Evolutionary conservation across 2,113 vertebrate species (phyloP).

Genomic region (Dendropsophus ebraccatus): DNA sequence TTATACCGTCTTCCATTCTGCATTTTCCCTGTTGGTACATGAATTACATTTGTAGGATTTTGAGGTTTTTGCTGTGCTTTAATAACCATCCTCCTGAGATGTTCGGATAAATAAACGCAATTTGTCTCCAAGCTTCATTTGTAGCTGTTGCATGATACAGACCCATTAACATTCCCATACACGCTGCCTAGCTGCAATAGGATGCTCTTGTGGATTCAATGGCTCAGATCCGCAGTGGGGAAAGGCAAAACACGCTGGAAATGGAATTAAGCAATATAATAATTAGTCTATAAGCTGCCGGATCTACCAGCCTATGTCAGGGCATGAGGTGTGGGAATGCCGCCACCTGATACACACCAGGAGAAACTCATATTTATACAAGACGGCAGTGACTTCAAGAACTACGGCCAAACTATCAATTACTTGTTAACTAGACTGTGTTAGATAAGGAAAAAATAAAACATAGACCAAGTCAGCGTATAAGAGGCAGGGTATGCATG

Average conservation of each 20-base stretch:
- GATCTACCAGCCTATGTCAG: neutral
- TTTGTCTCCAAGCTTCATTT: conserved; percentile 30
- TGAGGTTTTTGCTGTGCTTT: conserved; percentile 56
- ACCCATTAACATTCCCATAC: conserved; percentile 42
- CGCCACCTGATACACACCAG: neutral
- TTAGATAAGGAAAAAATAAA: too few relatives aligned
- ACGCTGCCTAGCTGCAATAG: conserved; percentile 34
- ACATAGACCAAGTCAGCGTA: neutral
- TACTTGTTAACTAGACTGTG: neutral
- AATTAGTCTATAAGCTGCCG: conserved; percentile 51
- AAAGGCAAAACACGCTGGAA: conserved; percentile 44
- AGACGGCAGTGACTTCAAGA: neutral
- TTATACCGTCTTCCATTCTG: conserved; percentile 52
- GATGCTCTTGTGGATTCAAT: conserved; percentile 46
- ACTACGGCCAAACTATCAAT: neutral
- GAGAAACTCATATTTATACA: neutral
- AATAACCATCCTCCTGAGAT: conserved; percentile 56
- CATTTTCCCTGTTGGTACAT: conserved; percentile 59
- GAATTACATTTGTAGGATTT: conserved; percentile 59
- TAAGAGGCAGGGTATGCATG: neutral
- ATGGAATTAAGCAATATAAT: conserved; percentile 50
- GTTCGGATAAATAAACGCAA: conserved; percentile 51
- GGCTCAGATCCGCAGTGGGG: conserved; percentile 20
- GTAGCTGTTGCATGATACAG: neutral
- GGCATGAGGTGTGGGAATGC: neutral